phyloP scores from a whole-genome alignment of 2,113 vertebrate species.

The Podiceps cristatus region DNA sequence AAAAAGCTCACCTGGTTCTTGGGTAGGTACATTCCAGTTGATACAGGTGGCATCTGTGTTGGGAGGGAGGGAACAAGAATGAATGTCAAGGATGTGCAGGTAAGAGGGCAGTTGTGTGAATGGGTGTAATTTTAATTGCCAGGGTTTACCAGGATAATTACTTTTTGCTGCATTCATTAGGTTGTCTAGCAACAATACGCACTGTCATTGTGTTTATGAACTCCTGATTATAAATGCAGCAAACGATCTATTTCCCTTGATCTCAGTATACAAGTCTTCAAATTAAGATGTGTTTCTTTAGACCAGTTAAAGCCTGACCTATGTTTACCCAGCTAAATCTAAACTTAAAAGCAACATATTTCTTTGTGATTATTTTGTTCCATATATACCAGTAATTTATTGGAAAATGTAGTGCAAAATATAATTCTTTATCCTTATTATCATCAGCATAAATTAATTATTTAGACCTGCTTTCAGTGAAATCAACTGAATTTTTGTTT shows the following conservation, averaged over 20 bases:
- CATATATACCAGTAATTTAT: not conserved
- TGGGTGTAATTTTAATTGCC: not conserved
- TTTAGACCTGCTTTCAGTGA: not conserved
- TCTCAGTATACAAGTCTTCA: not conserved
- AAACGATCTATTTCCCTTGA: no score
- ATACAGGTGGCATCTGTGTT: conserved; percentile 85
- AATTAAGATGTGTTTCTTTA: not conserved
- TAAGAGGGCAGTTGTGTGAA: not conserved
- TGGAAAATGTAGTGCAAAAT: not conserved
- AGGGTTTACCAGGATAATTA: not conserved
- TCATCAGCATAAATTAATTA: not conserved
- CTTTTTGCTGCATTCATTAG: not conserved
- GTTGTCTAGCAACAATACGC: not conserved
- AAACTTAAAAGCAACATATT: not conserved
- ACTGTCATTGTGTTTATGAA: not conserved
- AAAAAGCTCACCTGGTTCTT: conserved; percentile 80
- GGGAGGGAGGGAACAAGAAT: conserved; percentile 85
- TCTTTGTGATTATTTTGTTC: not conserved
- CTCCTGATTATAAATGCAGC: not conserved
- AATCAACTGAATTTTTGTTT: not conserved
- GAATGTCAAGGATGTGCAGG: conserved; percentile 86
- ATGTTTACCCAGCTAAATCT: not conserved
- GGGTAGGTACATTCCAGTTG: conserved; percentile 82
- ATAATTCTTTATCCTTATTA: not conserved
- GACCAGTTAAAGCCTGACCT: not conserved